These are phyloP conservation scores for Drosophila littoralis DNA, from an alignment of 1,140 invertebrate species.

Conservation along the genomic window DNA sequence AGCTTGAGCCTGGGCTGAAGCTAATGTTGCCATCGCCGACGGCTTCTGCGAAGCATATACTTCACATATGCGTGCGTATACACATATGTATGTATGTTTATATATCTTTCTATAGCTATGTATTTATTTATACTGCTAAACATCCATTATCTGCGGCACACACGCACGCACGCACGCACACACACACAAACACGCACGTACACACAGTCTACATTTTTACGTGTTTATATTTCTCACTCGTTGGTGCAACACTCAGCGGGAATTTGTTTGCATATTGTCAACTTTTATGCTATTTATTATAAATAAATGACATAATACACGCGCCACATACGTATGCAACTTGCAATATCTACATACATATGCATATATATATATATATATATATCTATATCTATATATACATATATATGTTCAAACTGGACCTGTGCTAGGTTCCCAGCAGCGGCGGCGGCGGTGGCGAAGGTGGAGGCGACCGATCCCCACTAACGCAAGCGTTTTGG, in stretches of 20 bases:
- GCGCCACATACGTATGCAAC: constrained; percentile 69
- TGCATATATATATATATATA: constrained; percentile 32
- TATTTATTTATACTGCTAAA: constrained; percentile 56
- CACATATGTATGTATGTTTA: constrained; percentile 32
- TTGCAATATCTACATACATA: constrained; percentile 51
- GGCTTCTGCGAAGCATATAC: constrained; percentile 53
- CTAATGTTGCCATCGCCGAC: constrained; percentile 43
- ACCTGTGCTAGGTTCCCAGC: constrained; percentile 56
- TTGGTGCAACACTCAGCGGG: constrained; percentile 68
- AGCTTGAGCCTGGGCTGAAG: constrained; percentile 9
- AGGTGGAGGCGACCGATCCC: constrained; percentile 44
- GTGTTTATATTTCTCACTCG: constrained; percentile 63
- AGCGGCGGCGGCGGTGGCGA: constrained; percentile 15
- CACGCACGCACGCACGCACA: constrained; percentile 53
- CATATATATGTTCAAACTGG: constrained; percentile 60
- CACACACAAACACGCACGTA: constrained; percentile 38
- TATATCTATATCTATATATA: constrained; percentile 26
- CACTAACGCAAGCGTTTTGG: constrained; percentile 27
- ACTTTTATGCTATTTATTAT: constrained; percentile 62
- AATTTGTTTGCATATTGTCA: constrained; percentile 63
- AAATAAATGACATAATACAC: constrained; percentile 82
- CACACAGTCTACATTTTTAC: constrained; percentile 80
- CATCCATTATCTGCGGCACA: constrained; percentile 70
- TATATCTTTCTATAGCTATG: constrained; percentile 46
- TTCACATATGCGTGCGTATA: constrained; percentile 36